phyloP scores from a whole-genome alignment of 2,797 vertebrate genomes.

The Myotis myotis region DNA sequence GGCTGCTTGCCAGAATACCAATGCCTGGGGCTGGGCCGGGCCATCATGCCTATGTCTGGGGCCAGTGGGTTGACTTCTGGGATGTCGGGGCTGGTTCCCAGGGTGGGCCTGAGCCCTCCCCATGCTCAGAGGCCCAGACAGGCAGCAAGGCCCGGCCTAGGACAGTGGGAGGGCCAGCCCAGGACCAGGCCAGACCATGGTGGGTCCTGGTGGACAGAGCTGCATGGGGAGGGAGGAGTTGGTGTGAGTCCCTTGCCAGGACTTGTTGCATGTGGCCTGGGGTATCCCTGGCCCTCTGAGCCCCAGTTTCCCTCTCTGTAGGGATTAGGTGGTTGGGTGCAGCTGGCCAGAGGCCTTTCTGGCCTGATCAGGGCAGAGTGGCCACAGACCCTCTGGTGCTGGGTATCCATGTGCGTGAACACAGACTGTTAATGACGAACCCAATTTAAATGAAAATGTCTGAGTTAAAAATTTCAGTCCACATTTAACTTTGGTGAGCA shows the following conservation, averaged over 20 bases:
- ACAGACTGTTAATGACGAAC: constrained; percentile 53
- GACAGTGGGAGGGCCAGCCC: not conserved
- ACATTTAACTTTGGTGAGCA: constrained; percentile 15
- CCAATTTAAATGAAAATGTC: constrained; percentile 54
- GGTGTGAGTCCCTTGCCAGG: not conserved
- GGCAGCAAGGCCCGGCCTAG: not conserved
- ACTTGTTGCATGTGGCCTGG: not conserved
- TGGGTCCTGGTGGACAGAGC: not conserved
- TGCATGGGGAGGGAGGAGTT: not conserved
- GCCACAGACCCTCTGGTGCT: not conserved
- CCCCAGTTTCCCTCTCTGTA: not conserved
- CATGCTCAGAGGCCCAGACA: not conserved
- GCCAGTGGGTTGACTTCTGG: not conserved
- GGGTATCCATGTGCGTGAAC: not conserved
- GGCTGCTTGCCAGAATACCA: not conserved
- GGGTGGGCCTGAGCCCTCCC: not conserved
- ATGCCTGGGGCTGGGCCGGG: not conserved
- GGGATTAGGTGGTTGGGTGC: not conserved
- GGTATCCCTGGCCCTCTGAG: not conserved
- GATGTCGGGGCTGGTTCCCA: not conserved
- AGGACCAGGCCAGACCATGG: not conserved
- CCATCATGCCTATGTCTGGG: not conserved
- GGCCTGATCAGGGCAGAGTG: not conserved
- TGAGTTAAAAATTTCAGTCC: constrained; percentile 66
- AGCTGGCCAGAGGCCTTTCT: not conserved